These are phyloP conservation scores for Pithecia hirsuta DNA, from an alignment of 2,797 vertebrate genomes.

Conservation along the genomic window DNA sequence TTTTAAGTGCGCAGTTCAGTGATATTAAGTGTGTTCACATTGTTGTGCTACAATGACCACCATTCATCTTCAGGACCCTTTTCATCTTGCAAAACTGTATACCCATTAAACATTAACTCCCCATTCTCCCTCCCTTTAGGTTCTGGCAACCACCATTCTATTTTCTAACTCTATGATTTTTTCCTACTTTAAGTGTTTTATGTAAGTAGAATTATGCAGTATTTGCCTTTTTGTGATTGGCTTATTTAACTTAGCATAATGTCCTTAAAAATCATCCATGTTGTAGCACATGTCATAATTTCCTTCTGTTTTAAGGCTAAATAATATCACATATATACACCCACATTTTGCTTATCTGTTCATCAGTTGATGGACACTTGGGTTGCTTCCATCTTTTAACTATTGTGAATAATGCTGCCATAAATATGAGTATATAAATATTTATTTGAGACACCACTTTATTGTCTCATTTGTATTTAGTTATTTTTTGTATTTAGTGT, in stretches of 20 bases:
- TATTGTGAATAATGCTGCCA: not conserved
- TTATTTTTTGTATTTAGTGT: not conserved
- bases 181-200: not conserved
- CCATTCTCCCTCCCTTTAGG: fast-evolving
- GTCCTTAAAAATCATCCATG: not conserved
- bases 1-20: not conserved
- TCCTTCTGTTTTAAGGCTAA: not conserved
- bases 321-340: not conserved
- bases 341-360: not conserved
- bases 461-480: not conserved
- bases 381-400: not conserved
- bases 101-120: not conserved
- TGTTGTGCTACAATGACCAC: not conserved
- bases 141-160: not conserved
- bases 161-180: not conserved
- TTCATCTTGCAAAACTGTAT: not conserved
- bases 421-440: not conserved
- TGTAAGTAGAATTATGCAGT: not conserved
- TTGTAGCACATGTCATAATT: not conserved
- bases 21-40: not conserved
- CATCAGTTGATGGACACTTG: not conserved
- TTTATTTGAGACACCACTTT: not conserved
- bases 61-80: not conserved
- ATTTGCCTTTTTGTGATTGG: not conserved
- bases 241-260: not conserved